These are phyloP conservation scores for Abrostola tripartita DNA, from an alignment of 2,888 invertebrate species.

Conservation along the genomic window DNA sequence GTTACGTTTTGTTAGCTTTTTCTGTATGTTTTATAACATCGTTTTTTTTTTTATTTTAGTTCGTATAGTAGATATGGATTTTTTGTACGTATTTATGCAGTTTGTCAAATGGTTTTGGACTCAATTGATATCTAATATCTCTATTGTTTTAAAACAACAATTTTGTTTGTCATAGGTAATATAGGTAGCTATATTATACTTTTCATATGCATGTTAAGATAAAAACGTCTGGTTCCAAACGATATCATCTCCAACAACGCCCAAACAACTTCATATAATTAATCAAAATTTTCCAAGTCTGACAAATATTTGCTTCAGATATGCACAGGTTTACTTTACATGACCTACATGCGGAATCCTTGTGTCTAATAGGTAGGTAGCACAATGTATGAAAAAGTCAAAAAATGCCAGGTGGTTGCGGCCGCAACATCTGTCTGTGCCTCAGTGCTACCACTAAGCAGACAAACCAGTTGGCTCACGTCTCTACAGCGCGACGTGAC, in stretches of 20 bases:
- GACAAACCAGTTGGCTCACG: conserved; percentile 48
- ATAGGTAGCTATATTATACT: no score
- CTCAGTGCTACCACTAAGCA: conserved; percentile 42
- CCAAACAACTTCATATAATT: background rate
- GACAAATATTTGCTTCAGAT: conserved; percentile 58
- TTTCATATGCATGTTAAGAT: background rate
- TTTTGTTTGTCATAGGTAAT: no score
- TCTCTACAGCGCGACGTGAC: conserved; percentile 22
- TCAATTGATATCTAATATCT: no score
- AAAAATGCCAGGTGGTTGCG: conserved; percentile 40
- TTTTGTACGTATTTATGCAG: no score
- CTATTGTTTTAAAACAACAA: no score
- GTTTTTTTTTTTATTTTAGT: background rate
- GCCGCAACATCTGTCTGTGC: conserved; percentile 23
- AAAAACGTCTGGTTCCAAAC: background rate
- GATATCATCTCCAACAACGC: no score
- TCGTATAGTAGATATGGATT: no score
- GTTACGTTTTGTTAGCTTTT: background rate
- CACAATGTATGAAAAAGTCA: conserved; percentile 60
- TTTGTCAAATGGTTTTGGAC: no score
- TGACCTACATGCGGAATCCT: conserved; percentile 73
- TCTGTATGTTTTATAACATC: background rate
- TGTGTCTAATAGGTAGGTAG: conserved; percentile 70
- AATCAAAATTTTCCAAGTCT: conserved; percentile 29
- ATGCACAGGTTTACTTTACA: conserved; percentile 58